These are phyloP conservation scores for Melinaea menophilus DNA, from an alignment of 2,888 invertebrate genomes.

Conservation along the genomic window DNA sequence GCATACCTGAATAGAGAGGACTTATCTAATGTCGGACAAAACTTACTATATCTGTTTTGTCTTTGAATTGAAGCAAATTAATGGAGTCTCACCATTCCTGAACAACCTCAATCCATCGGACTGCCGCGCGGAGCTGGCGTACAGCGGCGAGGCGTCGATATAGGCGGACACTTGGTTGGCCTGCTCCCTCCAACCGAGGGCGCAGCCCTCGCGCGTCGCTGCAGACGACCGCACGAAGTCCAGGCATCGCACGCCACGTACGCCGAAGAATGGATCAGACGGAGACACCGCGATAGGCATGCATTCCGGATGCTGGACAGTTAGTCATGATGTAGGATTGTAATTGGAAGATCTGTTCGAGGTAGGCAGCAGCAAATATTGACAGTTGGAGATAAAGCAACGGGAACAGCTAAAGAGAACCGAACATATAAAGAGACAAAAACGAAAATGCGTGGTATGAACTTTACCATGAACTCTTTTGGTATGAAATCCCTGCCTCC, in stretches of 20 bases:
- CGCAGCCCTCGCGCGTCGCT: slow-evolving; percentile 87
- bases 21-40: neutral
- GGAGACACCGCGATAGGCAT: slow-evolving; percentile 86
- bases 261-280: slow-evolving; percentile 85
- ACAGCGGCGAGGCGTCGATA: slow-evolving; percentile 89
- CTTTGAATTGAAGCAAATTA: too few species aligned
- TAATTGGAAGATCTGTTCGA: too few species aligned
- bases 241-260: slow-evolving; percentile 84
- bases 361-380: too few species aligned
- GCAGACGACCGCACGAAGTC: slow-evolving; percentile 91
- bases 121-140: slow-evolving; percentile 85
- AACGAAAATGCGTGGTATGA: neutral
- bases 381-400: too few species aligned
- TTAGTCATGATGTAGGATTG: too few species aligned
- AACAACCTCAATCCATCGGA: slow-evolving; percentile 86
- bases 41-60: too few species aligned
- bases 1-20: slow-evolving; percentile 51
- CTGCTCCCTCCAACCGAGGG: slow-evolving; percentile 90
- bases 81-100: slow-evolving; percentile 79
- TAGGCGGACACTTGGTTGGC: slow-evolving; percentile 90
- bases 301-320: slow-evolving; percentile 87
- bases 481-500: slow-evolving; percentile 80
- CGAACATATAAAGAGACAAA: too few species aligned
- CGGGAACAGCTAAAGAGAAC: too few species aligned
- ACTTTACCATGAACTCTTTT: slow-evolving; percentile 78